phyloP scores from a whole-genome alignment of 2,888 invertebrate genomes.

The Scaptomyza parva region DNA sequence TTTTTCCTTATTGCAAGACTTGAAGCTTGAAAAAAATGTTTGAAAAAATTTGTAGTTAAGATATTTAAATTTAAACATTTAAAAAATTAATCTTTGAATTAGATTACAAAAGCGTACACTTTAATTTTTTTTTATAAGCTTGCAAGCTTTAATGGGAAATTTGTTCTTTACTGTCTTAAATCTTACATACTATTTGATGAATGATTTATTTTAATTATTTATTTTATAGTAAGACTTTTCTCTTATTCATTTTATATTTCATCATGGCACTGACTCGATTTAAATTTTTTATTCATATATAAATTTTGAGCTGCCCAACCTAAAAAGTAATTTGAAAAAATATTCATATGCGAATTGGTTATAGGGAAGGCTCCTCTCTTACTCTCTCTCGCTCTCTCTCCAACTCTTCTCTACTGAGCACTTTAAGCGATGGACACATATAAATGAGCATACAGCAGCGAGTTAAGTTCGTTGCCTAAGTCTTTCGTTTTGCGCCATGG shows the following conservation, averaged over 20 bases:
- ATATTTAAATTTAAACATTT: no score
- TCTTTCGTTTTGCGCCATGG: slow-evolving; percentile 65
- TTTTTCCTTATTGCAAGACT: no score
- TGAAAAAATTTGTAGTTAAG: no score
- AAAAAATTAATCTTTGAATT: no score
- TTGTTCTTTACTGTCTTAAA: no score
- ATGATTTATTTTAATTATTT: neutral
- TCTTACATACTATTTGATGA: no score
- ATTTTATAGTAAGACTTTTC: neutral
- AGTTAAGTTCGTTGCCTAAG: slow-evolving; percentile 68
- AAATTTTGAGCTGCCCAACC: slow-evolving; percentile 34
- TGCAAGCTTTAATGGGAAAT: no score
- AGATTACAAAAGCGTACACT: no score
- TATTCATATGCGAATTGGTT: slow-evolving; percentile 32
- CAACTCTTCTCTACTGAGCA: slow-evolving; percentile 1
- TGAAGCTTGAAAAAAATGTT: no score
- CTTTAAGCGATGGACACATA: slow-evolving; percentile 3
- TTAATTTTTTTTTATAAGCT: no score
- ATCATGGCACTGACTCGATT: neutral
- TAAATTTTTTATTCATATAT: neutral
- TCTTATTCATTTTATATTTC: neutral
- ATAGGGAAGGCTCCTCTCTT: slow-evolving; percentile 1
- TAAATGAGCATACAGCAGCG: neutral
- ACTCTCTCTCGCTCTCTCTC: neutral
- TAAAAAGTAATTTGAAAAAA: slow-evolving; percentile 35